Evolutionary conservation across 2,797 vertebrate genomes (phyloP).

Genomic region (Pipistrellus nathusii): DNA sequence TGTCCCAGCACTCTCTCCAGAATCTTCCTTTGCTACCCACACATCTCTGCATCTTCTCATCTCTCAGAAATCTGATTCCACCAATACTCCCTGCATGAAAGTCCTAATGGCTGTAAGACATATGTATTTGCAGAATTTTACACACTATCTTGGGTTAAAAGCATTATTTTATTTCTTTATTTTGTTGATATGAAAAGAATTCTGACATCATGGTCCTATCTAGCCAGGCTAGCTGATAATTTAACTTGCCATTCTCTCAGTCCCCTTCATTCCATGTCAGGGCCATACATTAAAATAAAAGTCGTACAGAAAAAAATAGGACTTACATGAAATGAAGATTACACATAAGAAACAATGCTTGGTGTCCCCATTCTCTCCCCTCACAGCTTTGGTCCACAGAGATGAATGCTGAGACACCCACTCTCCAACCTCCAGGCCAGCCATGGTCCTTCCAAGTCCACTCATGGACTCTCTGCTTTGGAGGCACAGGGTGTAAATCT

Average conservation of each 20-base stretch:
- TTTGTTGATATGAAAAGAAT: slow-evolving; percentile 2
- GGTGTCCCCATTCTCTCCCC: not conserved
- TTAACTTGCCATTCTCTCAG: not conserved
- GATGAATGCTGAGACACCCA: not conserved
- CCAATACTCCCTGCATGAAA: not conserved
- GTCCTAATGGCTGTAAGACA: not conserved
- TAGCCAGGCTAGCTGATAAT: not conserved
- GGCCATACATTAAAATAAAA: not conserved
- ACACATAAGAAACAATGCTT: not conserved
- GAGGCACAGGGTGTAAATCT: not conserved
- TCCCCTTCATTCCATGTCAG: not conserved
- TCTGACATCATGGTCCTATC: not conserved
- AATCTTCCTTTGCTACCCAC: not conserved
- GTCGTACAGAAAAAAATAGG: not conserved
- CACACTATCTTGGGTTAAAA: not conserved
- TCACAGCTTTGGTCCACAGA: not conserved
- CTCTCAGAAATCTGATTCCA: not conserved
- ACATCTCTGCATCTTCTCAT: not conserved
- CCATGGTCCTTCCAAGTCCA: not conserved
- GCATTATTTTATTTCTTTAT: not conserved
- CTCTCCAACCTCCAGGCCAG: not conserved
- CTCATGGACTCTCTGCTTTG: not conserved
- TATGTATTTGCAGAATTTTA: not conserved
- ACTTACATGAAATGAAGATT: not conserved
- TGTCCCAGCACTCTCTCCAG: not conserved